Base-by-base conservation (phyloP, 92 coral and sea anemone genomes). In the Galaxea fascicularis region DNA sequence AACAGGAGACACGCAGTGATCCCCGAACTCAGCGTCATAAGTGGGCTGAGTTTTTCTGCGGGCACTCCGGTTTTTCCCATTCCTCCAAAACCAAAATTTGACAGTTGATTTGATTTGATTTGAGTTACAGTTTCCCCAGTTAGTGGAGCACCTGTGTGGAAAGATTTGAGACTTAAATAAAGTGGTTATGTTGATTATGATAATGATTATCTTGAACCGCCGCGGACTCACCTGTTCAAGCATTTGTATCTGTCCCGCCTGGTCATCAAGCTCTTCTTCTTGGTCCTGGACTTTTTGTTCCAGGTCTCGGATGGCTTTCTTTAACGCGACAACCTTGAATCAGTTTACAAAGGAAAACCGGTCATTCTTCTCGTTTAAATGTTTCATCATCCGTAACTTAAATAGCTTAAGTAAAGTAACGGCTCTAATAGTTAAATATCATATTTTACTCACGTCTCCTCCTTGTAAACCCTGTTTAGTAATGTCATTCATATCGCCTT, bases 211-310 rank as follows among this genome's bases (percentile, higher is more conserved):
- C n/a, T n/a, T n/a, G 47, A 24, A 63, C 29, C 68, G 68, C 28
- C 22, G 15, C 68, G 18, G 11, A 28, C 93, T 8, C 45, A 94
- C 98, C 87, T 96, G 99, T 70, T 96, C 98, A 77, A 96, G 77
- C 79, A 92, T 66, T 46, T 96, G 99, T 28, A 96, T 94, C 85
- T 94, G 91, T 20, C 98, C 98, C 0, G 99, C 99, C 65, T 96
- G 99, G 45, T 96, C 99, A 41, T 96, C 99, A 25, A 96, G 78
- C 86, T 96, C 99, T 53, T 96, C 99, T 53, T 96, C 99, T 71
- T 94, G 99, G 27, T 96, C 99, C 74, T 92, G 93, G 7, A 85
- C 74, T 85, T 91, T 96, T 82, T 96, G 93, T 65, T 96, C 99
- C 22, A 96, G 82, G 59, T 92, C 95, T 46, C 99, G 93, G 76